A percentile compares a stretch with the other conserved stretches of the same genome.
These are phyloP conservation scores for Nanorana parkeri DNA, from an alignment of 2,113 vertebrate genomes.

Conservation along the genomic window DNA sequence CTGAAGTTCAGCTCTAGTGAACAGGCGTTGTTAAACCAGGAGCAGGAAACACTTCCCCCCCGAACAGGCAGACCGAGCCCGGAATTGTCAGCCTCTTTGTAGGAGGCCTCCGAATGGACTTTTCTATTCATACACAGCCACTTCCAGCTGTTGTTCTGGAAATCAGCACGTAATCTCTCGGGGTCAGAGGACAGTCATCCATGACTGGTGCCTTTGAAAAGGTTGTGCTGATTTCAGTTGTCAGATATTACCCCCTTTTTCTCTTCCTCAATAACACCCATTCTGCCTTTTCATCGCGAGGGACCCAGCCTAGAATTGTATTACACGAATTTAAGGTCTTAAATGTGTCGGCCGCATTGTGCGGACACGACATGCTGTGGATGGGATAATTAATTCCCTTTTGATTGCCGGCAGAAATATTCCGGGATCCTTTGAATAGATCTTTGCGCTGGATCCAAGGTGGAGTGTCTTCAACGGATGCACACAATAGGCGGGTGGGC, in stretches of 20 bases:
- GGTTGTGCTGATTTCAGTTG: conserved; percentile 87
- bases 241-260: conserved; percentile 82
- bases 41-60: conserved; percentile 82
- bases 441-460: conserved; percentile 18
- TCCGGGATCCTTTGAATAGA: conserved; percentile 66
- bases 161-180: conserved; percentile 83
- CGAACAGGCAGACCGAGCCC: conserved; percentile 77
- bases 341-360: conserved; percentile 77
- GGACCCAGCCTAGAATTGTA: conserved; percentile 79
- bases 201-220: conserved; percentile 81
- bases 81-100: conserved; percentile 78
- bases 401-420: conserved; percentile 70
- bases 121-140: conserved; percentile 78
- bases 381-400: conserved; percentile 71
- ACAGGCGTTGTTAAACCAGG: conserved; percentile 80
- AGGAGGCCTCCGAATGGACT: conserved; percentile 75
- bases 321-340: conserved; percentile 86
- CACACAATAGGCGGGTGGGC: conserved; percentile 28
- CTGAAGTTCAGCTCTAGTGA: conserved; percentile 67
- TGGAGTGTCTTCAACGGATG: neutral
- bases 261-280: conserved; percentile 77
- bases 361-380: conserved; percentile 69
- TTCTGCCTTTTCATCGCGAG: conserved; percentile 77
- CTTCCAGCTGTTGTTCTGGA: conserved; percentile 85
- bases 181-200: conserved; percentile 85